Evolutionary conservation across 2,888 invertebrate species (phyloP), one percentile per base, ranked within the genome.

Genomic region (Carcina quercana): DNA sequence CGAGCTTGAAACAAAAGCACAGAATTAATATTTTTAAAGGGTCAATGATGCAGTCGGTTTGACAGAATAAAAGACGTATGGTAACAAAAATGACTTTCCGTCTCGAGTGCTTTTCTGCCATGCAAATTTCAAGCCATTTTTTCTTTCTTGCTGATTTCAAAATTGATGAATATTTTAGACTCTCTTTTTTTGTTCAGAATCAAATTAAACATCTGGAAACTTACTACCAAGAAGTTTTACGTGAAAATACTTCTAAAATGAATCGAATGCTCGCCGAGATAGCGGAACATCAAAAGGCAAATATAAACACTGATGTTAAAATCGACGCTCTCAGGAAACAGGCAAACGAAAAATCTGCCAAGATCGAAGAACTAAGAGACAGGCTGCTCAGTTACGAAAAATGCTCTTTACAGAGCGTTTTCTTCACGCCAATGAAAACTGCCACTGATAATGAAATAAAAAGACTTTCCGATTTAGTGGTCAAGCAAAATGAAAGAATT

Each of bases 391-490:
- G 75, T 42, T 80, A 83, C 11, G 80, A 84, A 43, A 79, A 84
- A 35, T 79, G 76, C 45, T 83, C 83, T 1, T 45, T 84, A 13
- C 82, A 83, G 54, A 82, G 78, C 38, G 70, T 84, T 4, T 83
- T 83, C 38, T 84, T 82, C 28, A 78, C 79, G 13, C 84, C 85
- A 5, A 73, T 86, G 70, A 85, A 86, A 44, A 78, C 85, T 3
- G 86, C 86, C 1, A 84, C 87, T 1, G 88, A 90, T 54, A 87
- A 86, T 25, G 90, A 91, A 68, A 84, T 87, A 10, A 73, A 86
- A 35, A 75, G 86, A 28, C 60, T 91, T 3, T 59, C 90, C 2
- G 88, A 88, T 35, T 58, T 91, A 25, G 75, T 88, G 1, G 66
- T 85, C 4, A 72, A 82, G 1, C 63, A 88, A 21, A 88, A 89